Evolutionary conservation across 2,797 vertebrate genomes (phyloP).

Genomic region (Crocidura indochinensis): DNA sequence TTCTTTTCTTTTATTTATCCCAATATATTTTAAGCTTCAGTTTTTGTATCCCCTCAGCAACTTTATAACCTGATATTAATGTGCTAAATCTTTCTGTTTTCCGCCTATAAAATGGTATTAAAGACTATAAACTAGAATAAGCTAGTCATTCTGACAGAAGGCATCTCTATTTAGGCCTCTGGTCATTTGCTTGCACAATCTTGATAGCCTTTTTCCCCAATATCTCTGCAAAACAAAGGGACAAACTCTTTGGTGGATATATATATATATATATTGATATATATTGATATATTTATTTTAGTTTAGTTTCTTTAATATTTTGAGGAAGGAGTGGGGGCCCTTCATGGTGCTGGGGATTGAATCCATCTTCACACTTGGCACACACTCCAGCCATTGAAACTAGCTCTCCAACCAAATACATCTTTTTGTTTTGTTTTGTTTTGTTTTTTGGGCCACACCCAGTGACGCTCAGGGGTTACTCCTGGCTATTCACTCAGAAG

Average conservation of each 20-base stretch:
- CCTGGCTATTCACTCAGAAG: too few relatives aligned
- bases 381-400: too few relatives aligned
- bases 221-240: conserved; percentile 5
- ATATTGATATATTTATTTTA: not conserved
- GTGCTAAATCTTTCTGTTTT: conserved; percentile 8
- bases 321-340: too few relatives aligned
- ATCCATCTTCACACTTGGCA: too few relatives aligned
- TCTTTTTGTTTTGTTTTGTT: too few relatives aligned
- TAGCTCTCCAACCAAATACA: too few relatives aligned
- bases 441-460: too few relatives aligned
- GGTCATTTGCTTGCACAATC: not conserved
- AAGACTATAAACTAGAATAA: not conserved
- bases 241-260: not conserved
- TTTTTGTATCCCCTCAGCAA: not conserved
- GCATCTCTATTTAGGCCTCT: not conserved
- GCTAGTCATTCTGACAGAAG: not conserved
- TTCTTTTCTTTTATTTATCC: not conserved
- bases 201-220: conserved; percentile 44
- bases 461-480: too few relatives aligned
- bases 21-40: conserved; percentile 29
- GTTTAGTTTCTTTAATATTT: too few relatives aligned
- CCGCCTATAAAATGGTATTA: not conserved
- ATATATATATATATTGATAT: not conserved
- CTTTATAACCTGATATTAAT: not conserved
- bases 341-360: too few relatives aligned